Evolutionary conservation across 1,140 invertebrate genomes (phyloP).

Genomic region (Drosophila sturtevanti): DNA sequence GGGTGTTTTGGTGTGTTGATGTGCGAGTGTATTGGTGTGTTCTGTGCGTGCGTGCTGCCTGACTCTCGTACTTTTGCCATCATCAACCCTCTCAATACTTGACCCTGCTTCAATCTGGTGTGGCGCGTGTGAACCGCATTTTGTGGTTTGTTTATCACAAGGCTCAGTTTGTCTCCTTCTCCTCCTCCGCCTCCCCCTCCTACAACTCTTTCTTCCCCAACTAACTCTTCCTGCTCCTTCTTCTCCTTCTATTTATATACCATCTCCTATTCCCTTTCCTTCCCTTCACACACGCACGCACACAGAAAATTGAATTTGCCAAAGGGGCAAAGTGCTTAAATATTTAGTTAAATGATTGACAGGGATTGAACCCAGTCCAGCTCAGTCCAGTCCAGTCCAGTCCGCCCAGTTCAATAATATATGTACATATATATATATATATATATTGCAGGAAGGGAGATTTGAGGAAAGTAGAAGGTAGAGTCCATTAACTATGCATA

Average conservation of each 20-base stretch:
- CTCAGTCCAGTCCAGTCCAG: background rate
- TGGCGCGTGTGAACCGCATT: slow-evolving; percentile 59
- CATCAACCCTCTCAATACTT: slow-evolving; percentile 2
- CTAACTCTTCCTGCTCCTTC: background rate
- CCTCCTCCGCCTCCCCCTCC: background rate
- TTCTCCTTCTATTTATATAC: background rate
- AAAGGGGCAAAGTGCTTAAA: slow-evolving; percentile 54
- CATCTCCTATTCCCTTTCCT: too few relatives aligned
- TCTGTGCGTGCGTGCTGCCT: slow-evolving; percentile 9
- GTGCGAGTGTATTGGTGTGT: too few relatives aligned
- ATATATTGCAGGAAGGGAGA: background rate
- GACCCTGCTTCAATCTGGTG: slow-evolving; percentile 42
- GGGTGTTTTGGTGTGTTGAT: too few relatives aligned
- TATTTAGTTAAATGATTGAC: slow-evolving; percentile 71
- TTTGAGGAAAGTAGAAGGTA: background rate
- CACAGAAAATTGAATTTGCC: slow-evolving; percentile 62
- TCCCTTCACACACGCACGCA: slow-evolving; percentile 8
- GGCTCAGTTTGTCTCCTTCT: background rate
- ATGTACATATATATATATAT: slow-evolving; percentile 7
- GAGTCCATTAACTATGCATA: slow-evolving; percentile 28
- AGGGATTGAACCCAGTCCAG: slow-evolving; percentile 33
- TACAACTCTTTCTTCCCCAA: background rate
- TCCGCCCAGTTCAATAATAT: background rate
- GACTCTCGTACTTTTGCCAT: background rate
- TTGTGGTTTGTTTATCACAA: slow-evolving; percentile 63